These are phyloP conservation scores for Pipa parva DNA, from an alignment of 2,113 vertebrate species.

Conservation along the genomic window DNA sequence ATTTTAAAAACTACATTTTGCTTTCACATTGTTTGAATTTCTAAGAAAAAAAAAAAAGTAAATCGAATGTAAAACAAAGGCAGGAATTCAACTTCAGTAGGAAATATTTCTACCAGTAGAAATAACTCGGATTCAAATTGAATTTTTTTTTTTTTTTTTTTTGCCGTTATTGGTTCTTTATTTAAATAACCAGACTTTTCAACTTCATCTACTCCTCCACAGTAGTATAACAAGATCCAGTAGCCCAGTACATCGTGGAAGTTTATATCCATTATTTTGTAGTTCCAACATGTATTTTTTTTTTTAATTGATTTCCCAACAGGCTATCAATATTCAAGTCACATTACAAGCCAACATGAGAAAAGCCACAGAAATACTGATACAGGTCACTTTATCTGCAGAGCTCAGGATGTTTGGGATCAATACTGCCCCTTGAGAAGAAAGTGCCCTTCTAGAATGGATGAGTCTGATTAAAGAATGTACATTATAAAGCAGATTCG, in stretches of 20 bases:
- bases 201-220: background rate
- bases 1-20: too few species aligned
- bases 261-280: constrained; percentile 57
- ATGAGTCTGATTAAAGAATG: constrained; percentile 6
- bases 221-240: background rate
- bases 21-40: too few species aligned
- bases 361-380: constrained; percentile 44
- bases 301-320: constrained; percentile 61
- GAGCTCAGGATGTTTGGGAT: constrained; percentile 53
- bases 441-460: background rate
- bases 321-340: constrained; percentile 55
- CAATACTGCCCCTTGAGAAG: constrained; percentile 40
- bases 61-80: too few species aligned
- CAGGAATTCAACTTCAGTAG: too few species aligned
- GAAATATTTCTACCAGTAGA: too few species aligned
- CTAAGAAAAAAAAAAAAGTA: too few species aligned
- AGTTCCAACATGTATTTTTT: constrained; percentile 49
- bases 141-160: too few species aligned
- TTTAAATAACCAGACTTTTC: constrained; percentile 10
- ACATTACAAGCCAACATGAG: constrained; percentile 48
- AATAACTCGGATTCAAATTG: too few species aligned
- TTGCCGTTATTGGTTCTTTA: too few species aligned
- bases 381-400: constrained; percentile 54
- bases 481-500: too few species aligned
- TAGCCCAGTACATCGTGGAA: constrained; percentile 45